Conservation (phyloP, 2,888 invertebrate genomes). For the Stictocephala bisonia region DNA sequence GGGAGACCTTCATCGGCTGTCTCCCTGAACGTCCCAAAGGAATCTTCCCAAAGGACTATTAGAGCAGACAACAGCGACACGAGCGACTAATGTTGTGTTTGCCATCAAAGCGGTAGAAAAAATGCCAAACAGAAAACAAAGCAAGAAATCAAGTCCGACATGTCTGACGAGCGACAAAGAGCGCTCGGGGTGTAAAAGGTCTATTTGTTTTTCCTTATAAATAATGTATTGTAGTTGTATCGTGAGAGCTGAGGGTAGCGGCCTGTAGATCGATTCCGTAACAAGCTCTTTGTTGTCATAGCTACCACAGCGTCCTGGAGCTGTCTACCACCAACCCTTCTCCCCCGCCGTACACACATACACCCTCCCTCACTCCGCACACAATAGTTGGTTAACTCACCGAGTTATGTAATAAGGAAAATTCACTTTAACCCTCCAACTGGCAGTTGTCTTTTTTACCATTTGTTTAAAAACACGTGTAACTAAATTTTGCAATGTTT, state of each 20-base stretch:
- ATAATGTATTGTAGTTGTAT: conserved; percentile 44
- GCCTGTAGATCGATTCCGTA: conserved; percentile 44
- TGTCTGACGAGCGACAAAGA: conserved; percentile 1
- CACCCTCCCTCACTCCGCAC: conserved; percentile 8
- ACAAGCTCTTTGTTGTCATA: conserved; percentile 48
- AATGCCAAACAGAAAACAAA: conserved; percentile 9
- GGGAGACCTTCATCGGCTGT: too few relatives aligned
- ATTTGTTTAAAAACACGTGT: too few relatives aligned
- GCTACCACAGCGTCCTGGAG: conserved; percentile 39
- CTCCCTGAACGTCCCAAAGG: too few relatives aligned
- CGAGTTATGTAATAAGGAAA: too few relatives aligned
- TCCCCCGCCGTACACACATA: too few relatives aligned
- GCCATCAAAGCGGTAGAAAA: not conserved
- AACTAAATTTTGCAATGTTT: too few relatives aligned
- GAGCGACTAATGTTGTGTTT: conserved; percentile 14
- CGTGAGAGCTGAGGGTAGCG: not conserved
- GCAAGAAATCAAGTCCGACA: conserved; percentile 24
- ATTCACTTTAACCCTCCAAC: too few relatives aligned
- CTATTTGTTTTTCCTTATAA: conserved; percentile 49
- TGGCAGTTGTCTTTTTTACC: too few relatives aligned
- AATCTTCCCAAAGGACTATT: too few relatives aligned
- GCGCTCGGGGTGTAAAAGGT: conserved; percentile 27
- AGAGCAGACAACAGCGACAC: not conserved
- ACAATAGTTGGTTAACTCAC: conserved; percentile 3
- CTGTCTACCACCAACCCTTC: conserved; percentile 28